Evolutionary conservation across 1,140 invertebrate species (phyloP).

Genomic region (Drepana arcuata): DNA sequence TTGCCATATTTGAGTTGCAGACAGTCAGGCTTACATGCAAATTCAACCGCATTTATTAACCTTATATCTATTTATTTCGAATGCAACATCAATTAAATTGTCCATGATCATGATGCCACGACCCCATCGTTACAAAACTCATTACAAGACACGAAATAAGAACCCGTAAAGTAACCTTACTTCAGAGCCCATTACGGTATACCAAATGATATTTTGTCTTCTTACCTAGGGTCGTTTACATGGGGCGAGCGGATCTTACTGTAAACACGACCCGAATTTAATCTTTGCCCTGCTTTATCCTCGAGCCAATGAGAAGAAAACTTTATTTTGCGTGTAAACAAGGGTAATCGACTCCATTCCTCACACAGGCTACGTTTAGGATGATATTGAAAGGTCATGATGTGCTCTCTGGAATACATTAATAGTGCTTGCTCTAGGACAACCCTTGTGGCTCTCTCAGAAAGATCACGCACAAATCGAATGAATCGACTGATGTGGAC

Average conservation of each 20-base stretch:
- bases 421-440: slow-evolving; percentile 21
- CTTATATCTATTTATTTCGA: no score
- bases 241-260: slow-evolving; percentile 30
- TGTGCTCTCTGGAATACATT: slow-evolving; percentile 50
- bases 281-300: slow-evolving; percentile 60
- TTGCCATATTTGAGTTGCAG: no score
- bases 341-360: slow-evolving; percentile 57
- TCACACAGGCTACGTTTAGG: slow-evolving; percentile 37
- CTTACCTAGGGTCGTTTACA: slow-evolving; percentile 51
- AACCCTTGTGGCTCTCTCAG: slow-evolving; percentile 7
- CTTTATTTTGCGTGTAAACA: slow-evolving; percentile 67
- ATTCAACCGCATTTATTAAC: no score
- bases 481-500: slow-evolving; percentile 19
- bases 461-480: slow-evolving; percentile 20
- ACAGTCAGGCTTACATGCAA: no score
- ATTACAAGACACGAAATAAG: slow-evolving; percentile 64
- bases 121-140: slow-evolving; percentile 56
- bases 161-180: slow-evolving; percentile 57
- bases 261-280: slow-evolving; percentile 59
- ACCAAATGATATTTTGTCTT: slow-evolving; percentile 63
- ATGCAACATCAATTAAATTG: no score
- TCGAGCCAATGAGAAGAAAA: slow-evolving; percentile 58
- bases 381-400: slow-evolving; percentile 56
- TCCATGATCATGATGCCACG: no score
- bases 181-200: slow-evolving; percentile 54